Conservation (phyloP, 2,888 invertebrate genomes). For the Polietes domitor region DNA sequence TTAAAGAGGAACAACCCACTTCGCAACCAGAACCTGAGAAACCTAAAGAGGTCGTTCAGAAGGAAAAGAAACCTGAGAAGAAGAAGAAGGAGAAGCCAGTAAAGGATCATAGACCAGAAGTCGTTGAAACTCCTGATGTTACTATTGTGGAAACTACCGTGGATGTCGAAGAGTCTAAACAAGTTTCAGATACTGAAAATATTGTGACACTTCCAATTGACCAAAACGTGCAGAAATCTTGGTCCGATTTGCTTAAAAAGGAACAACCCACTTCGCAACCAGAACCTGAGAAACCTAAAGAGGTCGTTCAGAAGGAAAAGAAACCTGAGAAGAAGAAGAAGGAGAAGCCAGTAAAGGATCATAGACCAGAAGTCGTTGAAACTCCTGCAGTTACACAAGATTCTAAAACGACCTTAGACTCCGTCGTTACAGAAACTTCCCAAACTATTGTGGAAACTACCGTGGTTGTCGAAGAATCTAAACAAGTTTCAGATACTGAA, state of each 20-base stretch:
- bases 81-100: too few relatives aligned
- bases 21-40: too few relatives aligned
- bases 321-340: background rate
- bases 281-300: background rate
- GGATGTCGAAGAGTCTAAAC: background rate
- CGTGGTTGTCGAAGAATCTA: too few relatives aligned
- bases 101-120: too few relatives aligned
- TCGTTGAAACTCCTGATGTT: too few relatives aligned
- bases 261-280: background rate
- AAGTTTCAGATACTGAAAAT: too few relatives aligned
- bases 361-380: too few relatives aligned
- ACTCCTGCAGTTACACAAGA: background rate
- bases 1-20: too few relatives aligned
- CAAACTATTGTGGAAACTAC: too few relatives aligned
- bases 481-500: too few relatives aligned
- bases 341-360: background rate
- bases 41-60: too few relatives aligned
- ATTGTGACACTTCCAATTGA: background rate
- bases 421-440: background rate
- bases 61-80: too few relatives aligned
- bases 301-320: background rate
- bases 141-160: background rate
- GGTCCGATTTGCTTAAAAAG: constrained; percentile 52
- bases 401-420: background rate
- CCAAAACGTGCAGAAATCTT: constrained; percentile 35